Evolutionary conservation across 2,888 invertebrate species (phyloP).

Genomic region (Mythimna loreyi): DNA sequence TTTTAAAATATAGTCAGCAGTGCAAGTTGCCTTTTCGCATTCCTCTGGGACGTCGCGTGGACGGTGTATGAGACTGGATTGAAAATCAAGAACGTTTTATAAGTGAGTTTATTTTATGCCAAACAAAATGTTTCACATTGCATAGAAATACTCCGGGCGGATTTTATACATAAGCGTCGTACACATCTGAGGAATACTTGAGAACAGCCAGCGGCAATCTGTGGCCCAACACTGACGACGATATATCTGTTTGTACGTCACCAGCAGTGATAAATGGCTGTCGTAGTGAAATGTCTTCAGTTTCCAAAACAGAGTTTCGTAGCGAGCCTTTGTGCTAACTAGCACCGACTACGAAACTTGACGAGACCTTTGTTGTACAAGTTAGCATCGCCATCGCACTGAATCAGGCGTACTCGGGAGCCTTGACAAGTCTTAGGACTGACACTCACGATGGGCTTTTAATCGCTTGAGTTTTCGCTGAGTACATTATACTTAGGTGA

Average conservation of each 20-base stretch:
- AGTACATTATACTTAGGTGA: constrained; percentile 44
- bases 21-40: constrained; percentile 31
- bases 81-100: constrained; percentile 31
- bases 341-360: constrained; percentile 36
- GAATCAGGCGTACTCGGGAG: constrained; percentile 24
- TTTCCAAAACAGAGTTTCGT: constrained; percentile 47
- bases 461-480: constrained; percentile 28
- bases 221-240: constrained; percentile 33
- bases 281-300: constrained; percentile 50
- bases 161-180: neutral
- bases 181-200: constrained; percentile 26
- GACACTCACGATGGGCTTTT: constrained; percentile 19
- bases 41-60: constrained; percentile 25
- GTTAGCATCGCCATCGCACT: constrained; percentile 24
- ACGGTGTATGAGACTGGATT: constrained; percentile 15
- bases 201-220: constrained; percentile 32
- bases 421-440: constrained; percentile 15
- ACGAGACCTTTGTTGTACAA: constrained; percentile 47
- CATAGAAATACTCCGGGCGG: neutral
- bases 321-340: constrained; percentile 53
- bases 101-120: constrained; percentile 12
- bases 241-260: constrained; percentile 46
- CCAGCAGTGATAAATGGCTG: constrained; percentile 55
- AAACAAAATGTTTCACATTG: constrained; percentile 11
- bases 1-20: constrained; percentile 19